Evolutionary conservation across 2,888 invertebrate genomes (phyloP).

Genomic region (Chalcosyrphus nemorum): DNA sequence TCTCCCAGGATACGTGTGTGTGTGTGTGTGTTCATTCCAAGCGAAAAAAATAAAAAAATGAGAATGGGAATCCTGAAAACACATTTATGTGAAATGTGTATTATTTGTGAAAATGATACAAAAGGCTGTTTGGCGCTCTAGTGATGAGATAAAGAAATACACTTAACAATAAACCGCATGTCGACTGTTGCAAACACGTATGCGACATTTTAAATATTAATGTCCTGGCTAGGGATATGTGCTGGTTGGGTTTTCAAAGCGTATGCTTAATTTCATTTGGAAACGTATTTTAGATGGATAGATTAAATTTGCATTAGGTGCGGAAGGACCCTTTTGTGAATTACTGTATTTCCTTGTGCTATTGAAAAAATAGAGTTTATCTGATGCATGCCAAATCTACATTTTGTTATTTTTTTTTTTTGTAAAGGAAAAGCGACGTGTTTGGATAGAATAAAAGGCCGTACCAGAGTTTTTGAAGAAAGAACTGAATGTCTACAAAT

Average conservation of each 20-base stretch:
- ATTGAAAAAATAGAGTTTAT: slow-evolving; percentile 16
- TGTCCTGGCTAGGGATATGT: slow-evolving; percentile 33
- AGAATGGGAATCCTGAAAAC: slow-evolving; percentile 49
- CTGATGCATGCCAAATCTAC: slow-evolving; percentile 24
- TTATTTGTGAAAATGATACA: slow-evolving; percentile 69
- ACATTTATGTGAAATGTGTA: slow-evolving; percentile 66
- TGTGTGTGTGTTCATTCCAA: slow-evolving; percentile 24
- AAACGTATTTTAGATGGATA: slow-evolving; percentile 66
- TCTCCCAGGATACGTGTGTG: slow-evolving; percentile 36
- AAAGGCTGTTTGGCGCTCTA: slow-evolving; percentile 53
- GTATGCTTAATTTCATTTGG: slow-evolving; percentile 64
- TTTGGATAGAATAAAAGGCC: neutral
- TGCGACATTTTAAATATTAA: slow-evolving; percentile 71
- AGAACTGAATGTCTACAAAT: no score
- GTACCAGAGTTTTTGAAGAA: neutral
- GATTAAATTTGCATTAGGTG: slow-evolving; percentile 67
- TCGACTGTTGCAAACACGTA: slow-evolving; percentile 64
- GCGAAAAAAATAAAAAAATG: slow-evolving; percentile 13
- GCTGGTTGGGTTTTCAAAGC: slow-evolving; percentile 36
- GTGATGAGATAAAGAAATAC: slow-evolving; percentile 69
- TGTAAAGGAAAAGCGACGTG: neutral
- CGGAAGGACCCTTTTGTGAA: slow-evolving; percentile 32
- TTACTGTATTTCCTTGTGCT: slow-evolving; percentile 44
- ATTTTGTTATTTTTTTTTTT: neutral
- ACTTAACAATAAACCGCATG: slow-evolving; percentile 64